phyloP scores from a whole-genome alignment of 1,140 invertebrate genomes.

The Papilio polyxenes region DNA sequence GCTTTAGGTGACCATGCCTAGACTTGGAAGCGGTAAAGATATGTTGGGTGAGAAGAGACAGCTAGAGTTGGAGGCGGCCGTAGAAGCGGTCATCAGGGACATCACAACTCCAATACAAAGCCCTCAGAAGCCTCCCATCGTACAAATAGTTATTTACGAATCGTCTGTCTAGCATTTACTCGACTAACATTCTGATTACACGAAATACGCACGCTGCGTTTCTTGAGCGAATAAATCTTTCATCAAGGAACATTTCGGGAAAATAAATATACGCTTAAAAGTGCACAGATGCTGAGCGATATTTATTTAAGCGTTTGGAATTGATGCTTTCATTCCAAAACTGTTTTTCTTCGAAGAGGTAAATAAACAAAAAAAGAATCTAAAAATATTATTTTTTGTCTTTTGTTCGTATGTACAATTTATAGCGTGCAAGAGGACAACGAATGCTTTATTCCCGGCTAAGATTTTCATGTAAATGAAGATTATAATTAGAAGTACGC shows the following conservation, averaged over 20 bases:
- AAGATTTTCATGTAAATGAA: not conserved
- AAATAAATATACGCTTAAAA: conserved; percentile 26
- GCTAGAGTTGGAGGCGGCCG: conserved; percentile 85
- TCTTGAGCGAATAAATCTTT: conserved; percentile 32
- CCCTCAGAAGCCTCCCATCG: conserved; percentile 82
- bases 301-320: conserved; percentile 11
- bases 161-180: conserved; percentile 83
- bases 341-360: conserved; percentile 12
- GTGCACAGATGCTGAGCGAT: conserved; percentile 14
- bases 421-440: not conserved
- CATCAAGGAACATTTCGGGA: not conserved
- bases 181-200: not conserved
- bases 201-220: conserved; percentile 9
- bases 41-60: conserved; percentile 70
- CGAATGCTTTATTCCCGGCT: not conserved
- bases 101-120: conserved; percentile 82
- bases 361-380: conserved; percentile 8
- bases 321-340: conserved; percentile 15
- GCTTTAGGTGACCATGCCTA: conserved; percentile 74
- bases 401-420: conserved; percentile 5
- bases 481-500: not conserved
- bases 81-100: conserved; percentile 87
- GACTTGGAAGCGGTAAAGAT: conserved; percentile 56
- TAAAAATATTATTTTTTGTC: conserved; percentile 8
- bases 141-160: conserved; percentile 93